phyloP scores from a whole-genome alignment of 2,888 invertebrate genomes.

The Selenia dentaria region DNA sequence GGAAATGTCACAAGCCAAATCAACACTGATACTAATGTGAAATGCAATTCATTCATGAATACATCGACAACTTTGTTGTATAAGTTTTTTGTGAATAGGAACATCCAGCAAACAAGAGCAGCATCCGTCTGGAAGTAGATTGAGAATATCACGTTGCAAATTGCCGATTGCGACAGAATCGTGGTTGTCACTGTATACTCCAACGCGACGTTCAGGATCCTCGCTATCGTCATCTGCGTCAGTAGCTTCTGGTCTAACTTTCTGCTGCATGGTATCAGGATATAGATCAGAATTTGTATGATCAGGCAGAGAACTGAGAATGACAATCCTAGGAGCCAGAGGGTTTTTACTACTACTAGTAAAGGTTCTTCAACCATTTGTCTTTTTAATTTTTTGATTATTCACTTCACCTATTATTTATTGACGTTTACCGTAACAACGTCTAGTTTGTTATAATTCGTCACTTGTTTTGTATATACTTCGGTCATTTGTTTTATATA shows the following conservation, averaged over 20 bases:
- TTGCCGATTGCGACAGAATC: background rate
- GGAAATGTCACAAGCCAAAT: conserved; percentile 52
- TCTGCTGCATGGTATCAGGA: conserved; percentile 45
- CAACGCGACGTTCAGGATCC: conserved; percentile 46
- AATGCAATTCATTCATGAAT: conserved; percentile 41
- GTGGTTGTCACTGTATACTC: conserved; percentile 44
- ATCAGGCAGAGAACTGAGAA: conserved; percentile 46
- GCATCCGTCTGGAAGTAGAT: conserved; percentile 56
- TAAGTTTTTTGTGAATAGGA: conserved; percentile 61
- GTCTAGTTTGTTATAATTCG: no score
- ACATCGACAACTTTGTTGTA: conserved; percentile 64
- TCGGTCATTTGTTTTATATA: no score
- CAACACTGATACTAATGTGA: conserved; percentile 37
- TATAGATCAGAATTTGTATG: conserved; percentile 44
- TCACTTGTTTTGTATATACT: no score
- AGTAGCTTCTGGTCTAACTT: conserved; percentile 60
- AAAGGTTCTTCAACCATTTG: background rate
- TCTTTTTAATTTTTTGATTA: background rate
- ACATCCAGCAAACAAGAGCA: conserved; percentile 60
- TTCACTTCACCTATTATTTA: no score
- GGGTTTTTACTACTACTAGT: background rate
- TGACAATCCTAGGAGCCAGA: conserved; percentile 51
- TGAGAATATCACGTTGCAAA: conserved; percentile 31
- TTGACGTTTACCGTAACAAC: no score
- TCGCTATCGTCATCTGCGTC: conserved; percentile 52